These are phyloP conservation scores for Euspilapteryx auroguttella DNA, from an alignment of 2,888 invertebrate genomes.

Conservation along the genomic window DNA sequence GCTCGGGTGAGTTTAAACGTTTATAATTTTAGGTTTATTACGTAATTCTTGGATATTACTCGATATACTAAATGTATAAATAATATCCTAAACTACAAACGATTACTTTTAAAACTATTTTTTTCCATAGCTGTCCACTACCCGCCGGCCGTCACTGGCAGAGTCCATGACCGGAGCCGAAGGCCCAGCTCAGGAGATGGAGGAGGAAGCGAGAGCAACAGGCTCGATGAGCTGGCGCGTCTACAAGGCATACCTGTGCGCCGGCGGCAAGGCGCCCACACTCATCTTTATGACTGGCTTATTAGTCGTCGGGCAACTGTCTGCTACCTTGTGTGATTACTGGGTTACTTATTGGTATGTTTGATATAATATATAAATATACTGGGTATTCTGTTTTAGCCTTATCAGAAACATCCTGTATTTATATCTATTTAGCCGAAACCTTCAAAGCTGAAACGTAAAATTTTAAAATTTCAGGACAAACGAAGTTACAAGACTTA, in stretches of 20 bases:
- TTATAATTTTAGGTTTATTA: too few species aligned
- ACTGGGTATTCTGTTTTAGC: neutral
- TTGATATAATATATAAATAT: neutral
- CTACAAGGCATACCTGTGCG: slow-evolving; percentile 64
- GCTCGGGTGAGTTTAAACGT: slow-evolving; percentile 34
- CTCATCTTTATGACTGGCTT: slow-evolving; percentile 55
- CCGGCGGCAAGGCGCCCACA: slow-evolving; percentile 57
- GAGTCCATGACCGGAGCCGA: slow-evolving; percentile 42
- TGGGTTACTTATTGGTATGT: slow-evolving; percentile 75
- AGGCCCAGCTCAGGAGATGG: slow-evolving; percentile 54
- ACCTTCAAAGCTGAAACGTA: neutral
- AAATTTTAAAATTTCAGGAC: slow-evolving; percentile 21
- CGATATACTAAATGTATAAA: too few species aligned
- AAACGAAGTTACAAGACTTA: slow-evolving; percentile 44
- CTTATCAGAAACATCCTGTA: slow-evolving; percentile 1
- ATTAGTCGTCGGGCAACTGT: slow-evolving; percentile 64
- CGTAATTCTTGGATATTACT: too few species aligned
- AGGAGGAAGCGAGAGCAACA: slow-evolving; percentile 62
- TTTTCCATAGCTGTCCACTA: slow-evolving; percentile 31
- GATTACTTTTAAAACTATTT: neutral
- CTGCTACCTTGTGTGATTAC: slow-evolving; percentile 73
- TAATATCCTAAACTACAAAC: too few species aligned
- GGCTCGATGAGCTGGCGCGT: slow-evolving; percentile 68
- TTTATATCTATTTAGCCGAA: too few species aligned
- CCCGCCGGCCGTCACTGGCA: slow-evolving; percentile 44